Evolutionary conservation across 92 coral and sea anemone species (phyloP).

Genomic region (Epizoanthus illoricatus): DNA sequence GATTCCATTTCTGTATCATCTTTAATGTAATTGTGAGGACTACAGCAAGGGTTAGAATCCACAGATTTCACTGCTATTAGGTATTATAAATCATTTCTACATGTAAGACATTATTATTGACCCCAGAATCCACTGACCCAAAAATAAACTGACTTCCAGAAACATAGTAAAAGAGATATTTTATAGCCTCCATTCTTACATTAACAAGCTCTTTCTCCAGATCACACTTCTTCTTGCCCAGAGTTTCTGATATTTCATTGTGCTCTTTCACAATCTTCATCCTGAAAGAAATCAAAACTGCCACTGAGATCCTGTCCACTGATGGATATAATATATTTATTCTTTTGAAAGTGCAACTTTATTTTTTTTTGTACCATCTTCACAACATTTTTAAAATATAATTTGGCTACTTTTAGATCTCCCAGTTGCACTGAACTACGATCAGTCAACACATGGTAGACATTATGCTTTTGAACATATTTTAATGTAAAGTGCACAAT

Average conservation of each 20-base stretch:
- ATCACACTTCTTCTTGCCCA: slow-evolving; percentile 49
- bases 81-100: too few relatives aligned
- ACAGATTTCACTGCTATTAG: too few relatives aligned
- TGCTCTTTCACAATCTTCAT: slow-evolving; percentile 90
- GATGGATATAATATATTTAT: not conserved
- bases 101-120: too few relatives aligned
- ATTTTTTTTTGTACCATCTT: not conserved
- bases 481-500: too few relatives aligned
- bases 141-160: too few relatives aligned
- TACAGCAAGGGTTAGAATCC: too few relatives aligned
- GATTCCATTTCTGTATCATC: too few relatives aligned
- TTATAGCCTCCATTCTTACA: slow-evolving; percentile 35
- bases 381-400: not conserved
- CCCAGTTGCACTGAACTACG: too few relatives aligned
- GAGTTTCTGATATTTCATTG: slow-evolving; percentile 59
- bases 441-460: too few relatives aligned
- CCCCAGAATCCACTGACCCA: not conserved
- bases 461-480: too few relatives aligned
- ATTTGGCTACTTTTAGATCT: not conserved
- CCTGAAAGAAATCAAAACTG: slow-evolving; percentile 35
- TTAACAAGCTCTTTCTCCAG: slow-evolving; percentile 47
- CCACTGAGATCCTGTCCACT: not conserved
- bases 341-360: not conserved
- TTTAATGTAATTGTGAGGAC: too few relatives aligned
- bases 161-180: not conserved